These are phyloP conservation scores for Natator depressus DNA, from an alignment of 2,113 vertebrate species.

Conservation along the genomic window DNA sequence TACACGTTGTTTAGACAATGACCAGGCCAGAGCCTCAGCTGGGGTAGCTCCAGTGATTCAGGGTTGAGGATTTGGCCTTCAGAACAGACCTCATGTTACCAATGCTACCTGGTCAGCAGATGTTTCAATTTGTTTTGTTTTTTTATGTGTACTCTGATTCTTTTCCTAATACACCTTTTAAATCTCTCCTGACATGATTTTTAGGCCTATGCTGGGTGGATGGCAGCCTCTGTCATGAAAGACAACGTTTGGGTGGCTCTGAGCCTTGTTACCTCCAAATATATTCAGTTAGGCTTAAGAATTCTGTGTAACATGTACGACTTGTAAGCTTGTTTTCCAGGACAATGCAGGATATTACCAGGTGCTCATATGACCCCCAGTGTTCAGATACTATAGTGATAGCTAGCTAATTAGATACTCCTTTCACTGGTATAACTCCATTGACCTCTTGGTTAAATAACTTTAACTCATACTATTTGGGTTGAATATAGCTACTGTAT, in stretches of 20 bases:
- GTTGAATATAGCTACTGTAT: rapidly evolving
- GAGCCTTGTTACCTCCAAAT: conserved; percentile 27
- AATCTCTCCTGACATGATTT: conserved; percentile 42
- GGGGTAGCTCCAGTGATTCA: not conserved
- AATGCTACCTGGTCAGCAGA: conserved; percentile 62
- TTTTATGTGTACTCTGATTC: conserved; percentile 39
- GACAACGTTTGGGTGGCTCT: not conserved
- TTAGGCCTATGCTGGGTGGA: not conserved
- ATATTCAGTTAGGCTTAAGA: conserved; percentile 9
- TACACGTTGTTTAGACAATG: not conserved
- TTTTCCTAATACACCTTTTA: conserved; percentile 56
- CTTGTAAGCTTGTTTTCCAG: conserved; percentile 27
- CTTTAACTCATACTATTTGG: not conserved
- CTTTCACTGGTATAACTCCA: not conserved
- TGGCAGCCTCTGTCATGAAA: not conserved
- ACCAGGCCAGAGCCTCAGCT: not conserved
- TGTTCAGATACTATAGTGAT: not conserved
- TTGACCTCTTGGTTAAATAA: not conserved
- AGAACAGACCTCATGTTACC: conserved; percentile 14
- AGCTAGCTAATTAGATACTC: not conserved
- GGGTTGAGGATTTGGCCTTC: conserved; percentile 10
- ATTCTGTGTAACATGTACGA: not conserved
- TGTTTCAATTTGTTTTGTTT: conserved; percentile 56
- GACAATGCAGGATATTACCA: conserved; percentile 1
- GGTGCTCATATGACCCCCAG: not conserved